Percentiles rank a stretch among this genome's conserved stretches.
Conservation (phyloP, 2,888 invertebrate genomes). For the Meiosimyza platycephala region DNA sequence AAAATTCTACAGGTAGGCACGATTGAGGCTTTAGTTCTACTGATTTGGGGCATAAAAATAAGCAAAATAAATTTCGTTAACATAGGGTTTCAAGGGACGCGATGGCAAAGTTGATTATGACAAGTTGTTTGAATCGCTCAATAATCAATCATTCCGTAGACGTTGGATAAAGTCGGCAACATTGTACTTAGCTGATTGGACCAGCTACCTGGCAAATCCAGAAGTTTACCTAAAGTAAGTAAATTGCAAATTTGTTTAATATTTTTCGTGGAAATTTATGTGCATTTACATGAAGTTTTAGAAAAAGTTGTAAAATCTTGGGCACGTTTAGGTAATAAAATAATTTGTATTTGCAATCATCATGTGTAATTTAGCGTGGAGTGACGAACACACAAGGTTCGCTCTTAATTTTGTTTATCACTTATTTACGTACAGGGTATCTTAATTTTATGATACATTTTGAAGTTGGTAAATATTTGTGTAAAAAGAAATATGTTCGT, state of each 20-base stretch:
- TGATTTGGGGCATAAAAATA: not conserved
- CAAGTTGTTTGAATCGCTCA: conserved; percentile 80
- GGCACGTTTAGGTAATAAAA: no score
- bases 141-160: conserved; percentile 82
- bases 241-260: not conserved
- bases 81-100: conserved; percentile 73
- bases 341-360: no score
- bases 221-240: conserved; percentile 78
- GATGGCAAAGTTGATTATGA: conserved; percentile 79
- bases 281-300: no score
- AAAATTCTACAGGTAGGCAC: conserved; percentile 71
- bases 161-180: conserved; percentile 84
- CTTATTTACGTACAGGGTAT: no score
- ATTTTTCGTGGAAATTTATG: not conserved
- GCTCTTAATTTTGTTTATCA: no score
- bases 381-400: no score
- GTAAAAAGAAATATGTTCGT: no score
- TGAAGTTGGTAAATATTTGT: no score
- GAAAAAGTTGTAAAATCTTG: no score
- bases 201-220: conserved; percentile 80
- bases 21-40: not conserved
- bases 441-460: no score
- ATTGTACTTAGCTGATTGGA: conserved; percentile 79
- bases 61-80: not conserved
- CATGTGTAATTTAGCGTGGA: no score